Evolutionary conservation across 2,888 invertebrate genomes (phyloP).

Genomic region (Imbricaverruca yamaguchii): DNA sequence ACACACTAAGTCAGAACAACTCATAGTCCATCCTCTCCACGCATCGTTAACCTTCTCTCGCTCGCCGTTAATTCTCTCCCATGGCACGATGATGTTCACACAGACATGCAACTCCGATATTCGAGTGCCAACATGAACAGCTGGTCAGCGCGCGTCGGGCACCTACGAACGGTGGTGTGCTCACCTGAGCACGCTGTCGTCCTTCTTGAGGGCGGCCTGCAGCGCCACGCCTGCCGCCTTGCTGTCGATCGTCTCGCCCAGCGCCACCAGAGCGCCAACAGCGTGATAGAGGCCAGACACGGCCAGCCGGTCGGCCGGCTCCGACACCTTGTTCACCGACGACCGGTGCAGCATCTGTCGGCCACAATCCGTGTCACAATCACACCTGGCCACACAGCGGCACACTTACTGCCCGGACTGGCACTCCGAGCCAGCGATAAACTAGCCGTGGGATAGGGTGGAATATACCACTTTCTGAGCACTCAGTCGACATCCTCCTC

Average conservation of each 20-base stretch:
- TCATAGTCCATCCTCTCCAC: no score
- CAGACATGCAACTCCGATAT: no score
- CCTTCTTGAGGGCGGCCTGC: slow-evolving; percentile 69
- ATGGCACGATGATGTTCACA: no score
- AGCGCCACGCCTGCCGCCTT: slow-evolving; percentile 63
- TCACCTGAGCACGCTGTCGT: slow-evolving; percentile 66
- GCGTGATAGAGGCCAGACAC: slow-evolving; percentile 66
- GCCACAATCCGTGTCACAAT: neutral
- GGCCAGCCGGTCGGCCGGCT: slow-evolving; percentile 54
- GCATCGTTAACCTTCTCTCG: no score
- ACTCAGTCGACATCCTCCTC: no score
- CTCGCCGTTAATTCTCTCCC: no score
- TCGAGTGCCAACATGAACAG: no score
- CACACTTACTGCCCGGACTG: neutral
- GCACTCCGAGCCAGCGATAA: neutral
- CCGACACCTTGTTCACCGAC: slow-evolving; percentile 34
- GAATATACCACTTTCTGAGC: neutral
- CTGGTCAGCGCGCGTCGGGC: no score
- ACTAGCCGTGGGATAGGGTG: neutral
- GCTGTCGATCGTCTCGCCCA: slow-evolving; percentile 57
- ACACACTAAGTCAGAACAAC: no score
- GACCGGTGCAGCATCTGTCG: slow-evolving; percentile 40
- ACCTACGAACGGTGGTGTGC: no score
- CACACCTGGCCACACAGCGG: no score
- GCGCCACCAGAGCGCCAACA: slow-evolving; percentile 56